A percentile compares a stretch with the other conserved stretches of the same genome.
Conservation (phyloP, 2,113 vertebrate species). For the Carassius gibelio region DNA sequence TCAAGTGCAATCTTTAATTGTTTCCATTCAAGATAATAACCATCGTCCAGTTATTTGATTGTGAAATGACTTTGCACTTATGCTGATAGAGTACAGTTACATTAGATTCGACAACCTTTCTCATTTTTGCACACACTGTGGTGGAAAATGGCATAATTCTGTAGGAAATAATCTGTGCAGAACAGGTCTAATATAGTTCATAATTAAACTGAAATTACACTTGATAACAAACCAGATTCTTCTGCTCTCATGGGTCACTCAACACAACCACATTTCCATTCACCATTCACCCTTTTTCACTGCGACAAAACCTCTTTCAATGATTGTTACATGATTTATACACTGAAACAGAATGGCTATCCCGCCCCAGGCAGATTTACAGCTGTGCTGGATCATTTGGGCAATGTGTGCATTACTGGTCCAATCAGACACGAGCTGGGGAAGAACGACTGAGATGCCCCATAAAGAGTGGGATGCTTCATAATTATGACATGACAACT, state of each 20-base stretch:
- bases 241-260: conserved; percentile 11
- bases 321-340: conserved; percentile 55
- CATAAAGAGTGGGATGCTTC: neutral
- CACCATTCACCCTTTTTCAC: conserved; percentile 5
- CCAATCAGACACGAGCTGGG: conserved; percentile 7
- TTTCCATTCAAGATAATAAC: conserved; percentile 9
- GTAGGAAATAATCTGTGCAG: conserved; percentile 27
- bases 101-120: neutral
- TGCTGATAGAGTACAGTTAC: neutral
- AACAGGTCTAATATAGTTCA: neutral
- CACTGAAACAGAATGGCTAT: conserved; percentile 16
- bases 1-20: conserved; percentile 13
- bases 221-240: neutral
- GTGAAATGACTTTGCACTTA: neutral
- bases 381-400: neutral
- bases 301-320: conserved; percentile 13
- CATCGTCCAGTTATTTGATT: neutral
- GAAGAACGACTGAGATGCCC: neutral
- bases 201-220: neutral
- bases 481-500: neutral
- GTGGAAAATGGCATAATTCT: neutral
- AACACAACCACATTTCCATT: conserved; percentile 45
- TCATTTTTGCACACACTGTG: neutral
- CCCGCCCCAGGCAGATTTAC: conserved; percentile 33
- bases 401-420: neutral